Percentiles rank a stretch among this genome's conserved stretches.
Evolutionary conservation across 30 jellyfish, hydroid and myxozoan species (phyloP).

Genomic region (Nemopilema nomurai): DNA sequence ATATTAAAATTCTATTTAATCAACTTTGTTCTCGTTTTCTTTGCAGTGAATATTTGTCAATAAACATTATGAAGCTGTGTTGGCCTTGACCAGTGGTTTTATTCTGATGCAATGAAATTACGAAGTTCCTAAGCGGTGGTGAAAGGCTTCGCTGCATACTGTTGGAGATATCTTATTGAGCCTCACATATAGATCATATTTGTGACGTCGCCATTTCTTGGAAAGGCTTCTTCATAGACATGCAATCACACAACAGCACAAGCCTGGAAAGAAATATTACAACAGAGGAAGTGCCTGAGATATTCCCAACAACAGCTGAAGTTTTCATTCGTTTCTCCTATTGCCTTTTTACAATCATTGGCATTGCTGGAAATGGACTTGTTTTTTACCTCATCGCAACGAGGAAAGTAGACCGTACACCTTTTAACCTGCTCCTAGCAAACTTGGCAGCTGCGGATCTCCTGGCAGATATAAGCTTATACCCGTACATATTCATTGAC

Average conservation of each 20-base stretch:
- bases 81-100: no score
- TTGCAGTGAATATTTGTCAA: no score
- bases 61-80: no score
- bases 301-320: constrained; percentile 32
- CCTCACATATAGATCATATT: no score
- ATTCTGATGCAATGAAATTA: no score
- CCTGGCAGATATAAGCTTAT: constrained; percentile 31
- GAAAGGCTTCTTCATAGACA: neutral
- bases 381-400: constrained; percentile 16
- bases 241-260: neutral
- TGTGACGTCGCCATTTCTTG: no score
- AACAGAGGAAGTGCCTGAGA: neutral
- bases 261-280: neutral
- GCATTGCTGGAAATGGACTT: constrained; percentile 40
- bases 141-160: no score
- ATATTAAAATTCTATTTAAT: no score
- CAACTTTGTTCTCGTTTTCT: no score
- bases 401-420: constrained; percentile 37
- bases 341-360: constrained; percentile 11
- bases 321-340: constrained; percentile 6
- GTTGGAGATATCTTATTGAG: no score
- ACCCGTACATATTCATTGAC: constrained; percentile 55
- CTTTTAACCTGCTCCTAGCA: constrained; percentile 41
- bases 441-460: constrained; percentile 51
- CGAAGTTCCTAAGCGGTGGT: no score